phyloP scores from a whole-genome alignment of 2,113 vertebrate genomes.

The cattle (Bos taurus) region ARS-UCD2.0 NC_037346.1:23163501-23164000 shows the following conservation, averaged over 20 bases:
- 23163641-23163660: neutral
- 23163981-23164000: neutral
- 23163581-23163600: neutral
- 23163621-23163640: conserved; percentile 5
- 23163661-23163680: neutral
- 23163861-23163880: neutral
- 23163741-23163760: neutral
- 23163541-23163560: neutral
- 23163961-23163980: neutral
- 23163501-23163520: neutral
- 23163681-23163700: neutral
- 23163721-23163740: fast-evolving
- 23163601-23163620: neutral
- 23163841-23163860: neutral
- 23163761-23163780: neutral
- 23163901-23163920: neutral
- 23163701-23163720: neutral
- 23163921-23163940: neutral
- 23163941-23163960: neutral
- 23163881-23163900: neutral
- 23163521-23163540: neutral
- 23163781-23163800: neutral
- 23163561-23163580: neutral
- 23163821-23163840: neutral
- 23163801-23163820: neutral